Evolutionary conservation across 1,140 invertebrate genomes (phyloP).

Genomic region (Anastatus disparis): DNA sequence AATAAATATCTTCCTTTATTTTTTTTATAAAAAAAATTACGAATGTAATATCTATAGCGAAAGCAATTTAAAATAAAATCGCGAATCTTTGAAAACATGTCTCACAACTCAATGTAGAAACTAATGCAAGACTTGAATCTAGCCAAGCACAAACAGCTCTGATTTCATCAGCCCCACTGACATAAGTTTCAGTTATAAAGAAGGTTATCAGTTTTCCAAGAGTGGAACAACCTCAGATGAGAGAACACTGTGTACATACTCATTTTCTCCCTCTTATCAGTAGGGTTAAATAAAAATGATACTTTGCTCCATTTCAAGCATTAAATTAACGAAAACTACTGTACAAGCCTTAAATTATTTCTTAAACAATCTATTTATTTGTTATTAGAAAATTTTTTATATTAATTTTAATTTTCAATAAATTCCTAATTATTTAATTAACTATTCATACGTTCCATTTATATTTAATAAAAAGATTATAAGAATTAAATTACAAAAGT

Average conservation of each 20-base stretch:
- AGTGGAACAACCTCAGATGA: slow-evolving; percentile 28
- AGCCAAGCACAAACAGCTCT: slow-evolving; percentile 12
- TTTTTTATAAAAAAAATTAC: slow-evolving; percentile 33
- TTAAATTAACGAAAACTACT: not conserved
- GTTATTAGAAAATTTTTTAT: too few species aligned
- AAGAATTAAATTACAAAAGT: too few species aligned
- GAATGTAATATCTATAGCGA: slow-evolving; percentile 28
- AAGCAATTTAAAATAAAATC: slow-evolving; percentile 29
- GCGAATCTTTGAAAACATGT: slow-evolving; percentile 38
- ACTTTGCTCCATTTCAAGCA: slow-evolving; percentile 3
- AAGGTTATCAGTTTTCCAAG: slow-evolving; percentile 37
- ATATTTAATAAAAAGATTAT: too few species aligned
- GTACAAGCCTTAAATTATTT: slow-evolving; percentile 1
- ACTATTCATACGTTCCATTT: too few species aligned
- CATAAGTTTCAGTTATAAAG: slow-evolving; percentile 32
- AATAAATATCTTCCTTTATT: slow-evolving; percentile 33
- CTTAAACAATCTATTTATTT: too few species aligned
- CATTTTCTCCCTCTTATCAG: slow-evolving; percentile 29
- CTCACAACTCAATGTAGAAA: not conserved
- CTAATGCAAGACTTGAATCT: slow-evolving; percentile 9
- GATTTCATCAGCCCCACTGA: slow-evolving; percentile 35
- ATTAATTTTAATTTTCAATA: too few species aligned
- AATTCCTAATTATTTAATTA: not conserved
- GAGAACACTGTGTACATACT: slow-evolving; percentile 11
- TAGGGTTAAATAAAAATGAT: slow-evolving; percentile 6